These are phyloP conservation scores for Sicus ferrugineus DNA, from an alignment of 2,888 invertebrate species.

Conservation along the genomic window DNA sequence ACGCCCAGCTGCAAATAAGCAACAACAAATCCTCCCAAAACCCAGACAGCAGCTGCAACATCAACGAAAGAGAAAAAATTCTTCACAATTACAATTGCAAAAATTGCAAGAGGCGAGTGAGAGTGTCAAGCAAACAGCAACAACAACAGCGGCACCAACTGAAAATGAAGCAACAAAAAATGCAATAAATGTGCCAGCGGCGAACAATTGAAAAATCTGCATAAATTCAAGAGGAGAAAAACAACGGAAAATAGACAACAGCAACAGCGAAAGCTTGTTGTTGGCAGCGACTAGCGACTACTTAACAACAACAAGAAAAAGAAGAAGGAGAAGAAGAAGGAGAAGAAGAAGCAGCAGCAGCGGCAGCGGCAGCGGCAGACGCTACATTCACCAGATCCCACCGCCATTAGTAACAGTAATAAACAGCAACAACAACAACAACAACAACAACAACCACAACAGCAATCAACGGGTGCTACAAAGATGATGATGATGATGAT, in stretches of 20 bases:
- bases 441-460: conserved; percentile 32
- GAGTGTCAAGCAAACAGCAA: conserved; percentile 33
- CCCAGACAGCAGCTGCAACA: conserved; percentile 33
- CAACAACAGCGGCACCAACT: conserved; percentile 27
- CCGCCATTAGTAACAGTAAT: conserved; percentile 48
- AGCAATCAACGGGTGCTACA: conserved; percentile 46
- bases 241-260: neutral
- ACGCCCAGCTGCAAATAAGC: conserved; percentile 24
- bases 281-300: conserved; percentile 10
- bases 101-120: conserved; percentile 14
- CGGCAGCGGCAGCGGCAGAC: too few relatives aligned
- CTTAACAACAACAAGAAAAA: conserved; percentile 11
- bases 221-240: neutral
- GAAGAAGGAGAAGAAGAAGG: conserved; percentile 4
- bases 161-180: conserved; percentile 26
- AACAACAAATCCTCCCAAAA: conserved; percentile 33
- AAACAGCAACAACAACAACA: conserved; percentile 37
- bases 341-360: too few relatives aligned
- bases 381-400: conserved; percentile 7
- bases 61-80: conserved; percentile 36
- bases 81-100: conserved; percentile 36
- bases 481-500: conserved; percentile 57
- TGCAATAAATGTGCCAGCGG: conserved; percentile 29
- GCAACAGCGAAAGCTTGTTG: neutral
- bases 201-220: conserved; percentile 43